Evolutionary conservation across 2,113 vertebrate species (phyloP).

Genomic region (Gavialis gangeticus): DNA sequence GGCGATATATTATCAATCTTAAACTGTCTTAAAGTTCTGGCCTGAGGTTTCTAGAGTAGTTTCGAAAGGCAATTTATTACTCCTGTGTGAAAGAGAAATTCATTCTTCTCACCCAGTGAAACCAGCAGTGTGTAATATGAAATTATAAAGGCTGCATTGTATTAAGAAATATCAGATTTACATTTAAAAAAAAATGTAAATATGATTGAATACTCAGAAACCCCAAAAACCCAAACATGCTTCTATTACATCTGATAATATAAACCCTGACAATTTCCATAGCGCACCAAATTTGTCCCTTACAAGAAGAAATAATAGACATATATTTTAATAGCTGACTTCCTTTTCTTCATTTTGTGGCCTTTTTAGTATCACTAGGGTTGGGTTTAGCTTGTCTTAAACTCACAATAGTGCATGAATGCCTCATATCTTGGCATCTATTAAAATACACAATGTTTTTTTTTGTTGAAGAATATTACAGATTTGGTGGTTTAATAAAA

Average conservation of each 20-base stretch:
- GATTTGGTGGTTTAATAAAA: slow-evolving; percentile 26
- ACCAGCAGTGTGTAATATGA: slow-evolving; percentile 51
- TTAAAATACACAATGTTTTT: not conserved
- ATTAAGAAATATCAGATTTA: slow-evolving; percentile 23
- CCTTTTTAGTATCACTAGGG: not conserved
- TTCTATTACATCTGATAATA: not conserved
- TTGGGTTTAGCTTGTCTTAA: not conserved
- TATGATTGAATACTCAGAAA: not conserved
- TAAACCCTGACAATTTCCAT: not conserved
- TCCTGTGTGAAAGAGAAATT: slow-evolving; percentile 20
- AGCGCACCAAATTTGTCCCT: not conserved
- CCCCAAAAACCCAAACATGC: not conserved
- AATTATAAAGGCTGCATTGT: not conserved
- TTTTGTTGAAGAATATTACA: slow-evolving; percentile 7
- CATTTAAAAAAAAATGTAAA: not conserved
- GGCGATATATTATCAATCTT: not conserved
- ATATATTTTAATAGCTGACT: not conserved
- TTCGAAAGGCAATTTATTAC: slow-evolving; percentile 55
- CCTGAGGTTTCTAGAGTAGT: slow-evolving; percentile 23
- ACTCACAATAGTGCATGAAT: not conserved
- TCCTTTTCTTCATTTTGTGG: not conserved
- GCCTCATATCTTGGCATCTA: not conserved
- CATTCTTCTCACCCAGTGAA: slow-evolving; percentile 46
- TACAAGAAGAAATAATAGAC: not conserved
- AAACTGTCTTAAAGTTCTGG: not conserved